Evolutionary conservation across 2,888 invertebrate species (phyloP), one percentile per base, ranked within the genome.

Genomic region (Micropterix aruncella): DNA sequence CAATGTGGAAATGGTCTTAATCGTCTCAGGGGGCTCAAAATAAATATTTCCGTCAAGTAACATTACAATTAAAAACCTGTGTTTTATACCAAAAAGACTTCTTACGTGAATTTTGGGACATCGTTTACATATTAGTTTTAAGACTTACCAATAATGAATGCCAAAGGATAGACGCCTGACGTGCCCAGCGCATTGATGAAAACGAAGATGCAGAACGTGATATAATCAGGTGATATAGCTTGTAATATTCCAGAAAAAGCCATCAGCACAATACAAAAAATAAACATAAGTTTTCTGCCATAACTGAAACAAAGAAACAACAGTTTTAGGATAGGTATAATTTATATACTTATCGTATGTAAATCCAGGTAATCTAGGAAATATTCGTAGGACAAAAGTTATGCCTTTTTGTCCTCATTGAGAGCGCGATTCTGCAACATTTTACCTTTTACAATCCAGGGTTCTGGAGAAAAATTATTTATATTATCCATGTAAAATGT

Each of bases 171-270:
- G 14, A 77, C 73, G 19, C 76, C 77, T 0, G 76, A 66, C 1
- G 75, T 75, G n/a, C 76, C 76, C n/a, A 75, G 57, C 0, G 77
- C 74, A 54, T 77, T 76, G 0, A 77, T 53, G 49, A 75, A 69
- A 3, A 73, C 66, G 52, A 77, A 68, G 4, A 62, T 50, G 41
- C 70, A 54, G 52, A 77, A 78, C 43, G 66, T 71, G 14, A 61
- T 51, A 52, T 76, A 77, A 48, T 69, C 61, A 48, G 67, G 66
- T 9, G 75, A 65, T 1, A 75, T 36, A 1, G 70, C 72, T 55
- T 76, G 76, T 1, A 63, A 59, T 16, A 75, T 61, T 16, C 79
- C 79, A 2, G 75, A 69, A 3, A 74, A 48, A 2, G 74, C 69
- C 73, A 78, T 75, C 27, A 75, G 59, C 3, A 74, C 52, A 37